Evolutionary conservation across 2,113 vertebrate genomes (phyloP).

Genomic region (Caracal caracal): DNA sequence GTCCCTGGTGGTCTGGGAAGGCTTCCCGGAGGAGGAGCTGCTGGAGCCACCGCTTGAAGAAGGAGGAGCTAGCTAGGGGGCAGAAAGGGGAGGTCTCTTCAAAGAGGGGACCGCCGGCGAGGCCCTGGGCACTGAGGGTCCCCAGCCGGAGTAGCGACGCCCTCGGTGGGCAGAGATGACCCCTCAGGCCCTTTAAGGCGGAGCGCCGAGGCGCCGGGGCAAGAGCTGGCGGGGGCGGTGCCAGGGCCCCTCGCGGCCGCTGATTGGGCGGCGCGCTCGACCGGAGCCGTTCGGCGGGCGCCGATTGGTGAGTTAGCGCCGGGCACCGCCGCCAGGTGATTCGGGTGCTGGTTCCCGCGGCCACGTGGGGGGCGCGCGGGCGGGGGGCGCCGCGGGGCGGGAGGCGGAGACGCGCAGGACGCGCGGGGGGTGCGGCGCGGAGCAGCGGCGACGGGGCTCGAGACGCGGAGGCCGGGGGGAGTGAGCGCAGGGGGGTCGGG

Average conservation of each 20-base stretch:
- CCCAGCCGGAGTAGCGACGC: accelerated
- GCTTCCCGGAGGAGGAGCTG: constrained; percentile 17
- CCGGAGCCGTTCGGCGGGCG: neutral
- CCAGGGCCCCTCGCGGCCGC: neutral
- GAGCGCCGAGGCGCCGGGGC: accelerated
- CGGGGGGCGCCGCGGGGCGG: neutral
- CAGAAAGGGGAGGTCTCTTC: neutral
- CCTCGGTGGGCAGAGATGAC: accelerated
- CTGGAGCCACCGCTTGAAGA: neutral
- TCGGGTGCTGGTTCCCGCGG: neutral
- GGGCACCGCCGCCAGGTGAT: constrained; percentile 41
- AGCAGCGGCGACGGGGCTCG: neutral
- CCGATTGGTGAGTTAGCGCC: constrained; percentile 36
- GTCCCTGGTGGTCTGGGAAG: neutral
- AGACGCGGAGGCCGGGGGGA: neutral
- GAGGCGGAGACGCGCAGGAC: neutral
- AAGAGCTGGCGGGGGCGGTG: neutral
- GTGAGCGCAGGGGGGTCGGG: neutral
- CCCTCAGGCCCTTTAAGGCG: neutral
- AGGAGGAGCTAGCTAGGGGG: neutral
- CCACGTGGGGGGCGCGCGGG: constrained; percentile 60
- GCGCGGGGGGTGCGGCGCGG: neutral
- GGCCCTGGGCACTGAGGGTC: accelerated
- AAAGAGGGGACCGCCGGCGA: accelerated
- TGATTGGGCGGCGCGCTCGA: constrained; percentile 21